Evolutionary conservation across 2,888 invertebrate genomes (phyloP).

Genomic region (Apamea crenata): DNA sequence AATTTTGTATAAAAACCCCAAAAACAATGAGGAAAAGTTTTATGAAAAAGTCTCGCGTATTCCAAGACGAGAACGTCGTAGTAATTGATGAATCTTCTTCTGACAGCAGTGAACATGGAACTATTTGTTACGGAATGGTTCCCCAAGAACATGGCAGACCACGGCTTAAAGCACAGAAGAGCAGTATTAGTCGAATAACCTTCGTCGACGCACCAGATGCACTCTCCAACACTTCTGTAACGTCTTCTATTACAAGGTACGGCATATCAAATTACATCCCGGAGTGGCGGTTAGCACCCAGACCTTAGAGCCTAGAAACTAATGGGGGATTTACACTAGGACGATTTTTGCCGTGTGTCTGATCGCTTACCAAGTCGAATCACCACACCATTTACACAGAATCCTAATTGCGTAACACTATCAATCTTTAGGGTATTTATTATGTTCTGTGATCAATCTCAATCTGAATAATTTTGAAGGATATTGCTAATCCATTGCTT

Average conservation of each 20-base stretch:
- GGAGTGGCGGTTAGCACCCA: no score
- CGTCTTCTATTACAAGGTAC: conserved; percentile 70
- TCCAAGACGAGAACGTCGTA: not conserved
- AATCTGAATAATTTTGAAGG: no score
- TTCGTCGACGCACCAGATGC: conserved; percentile 14
- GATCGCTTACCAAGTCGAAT: not conserved
- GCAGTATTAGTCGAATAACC: not conserved
- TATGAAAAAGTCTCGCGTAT: not conserved
- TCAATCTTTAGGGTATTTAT: no score
- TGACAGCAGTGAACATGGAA: conserved; percentile 33
- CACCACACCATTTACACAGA: no score
- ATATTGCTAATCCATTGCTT: no score
- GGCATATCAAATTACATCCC: not conserved
- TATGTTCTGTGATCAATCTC: no score
- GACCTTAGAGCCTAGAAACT: not conserved
- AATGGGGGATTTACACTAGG: not conserved
- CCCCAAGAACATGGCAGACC: conserved; percentile 67
- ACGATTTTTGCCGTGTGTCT: not conserved
- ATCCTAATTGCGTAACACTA: no score
- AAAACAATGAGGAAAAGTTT: conserved; percentile 26
- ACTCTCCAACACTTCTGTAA: conserved; percentile 59
- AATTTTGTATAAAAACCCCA: not conserved
- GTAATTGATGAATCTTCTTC: conserved; percentile 44
- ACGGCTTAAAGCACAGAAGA: conserved; percentile 8
- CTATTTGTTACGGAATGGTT: conserved; percentile 13